Evolutionary conservation across 1,140 invertebrate genomes (phyloP).

Genomic region (Ceratitis capitata): DNA sequence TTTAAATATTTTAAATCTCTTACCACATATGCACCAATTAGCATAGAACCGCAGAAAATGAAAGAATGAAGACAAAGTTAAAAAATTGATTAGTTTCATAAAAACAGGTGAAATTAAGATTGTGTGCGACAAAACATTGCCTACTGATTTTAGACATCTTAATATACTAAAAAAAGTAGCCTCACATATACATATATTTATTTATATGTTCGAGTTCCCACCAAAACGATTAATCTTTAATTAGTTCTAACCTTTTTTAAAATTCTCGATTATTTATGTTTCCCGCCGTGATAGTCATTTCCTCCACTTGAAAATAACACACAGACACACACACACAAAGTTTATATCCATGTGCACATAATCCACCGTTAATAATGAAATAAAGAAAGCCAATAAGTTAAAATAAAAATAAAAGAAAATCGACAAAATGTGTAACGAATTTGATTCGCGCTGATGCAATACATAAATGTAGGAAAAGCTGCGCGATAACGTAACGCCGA

Average conservation of each 20-base stretch:
- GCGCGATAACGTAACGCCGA: background rate
- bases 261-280: background rate
- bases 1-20: background rate
- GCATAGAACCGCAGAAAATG: background rate
- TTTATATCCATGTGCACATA: background rate
- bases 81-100: background rate
- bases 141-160: background rate
- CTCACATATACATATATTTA: background rate
- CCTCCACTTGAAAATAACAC: background rate
- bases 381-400: background rate
- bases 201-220: no score
- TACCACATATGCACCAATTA: background rate
- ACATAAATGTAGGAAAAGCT: background rate
- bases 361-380: background rate
- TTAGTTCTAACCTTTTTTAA: background rate
- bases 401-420: no score
- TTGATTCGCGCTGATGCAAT: background rate
- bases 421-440: slow-evolving; percentile 12
- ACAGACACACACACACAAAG: background rate
- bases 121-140: background rate
- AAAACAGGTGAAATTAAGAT: background rate
- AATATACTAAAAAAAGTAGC: background rate
- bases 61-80: background rate
- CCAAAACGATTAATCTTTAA: background rate
- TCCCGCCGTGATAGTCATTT: background rate